Base-by-base conservation (phyloP, 2,888 invertebrate species). In the Eupithecia pulchellata region DNA sequence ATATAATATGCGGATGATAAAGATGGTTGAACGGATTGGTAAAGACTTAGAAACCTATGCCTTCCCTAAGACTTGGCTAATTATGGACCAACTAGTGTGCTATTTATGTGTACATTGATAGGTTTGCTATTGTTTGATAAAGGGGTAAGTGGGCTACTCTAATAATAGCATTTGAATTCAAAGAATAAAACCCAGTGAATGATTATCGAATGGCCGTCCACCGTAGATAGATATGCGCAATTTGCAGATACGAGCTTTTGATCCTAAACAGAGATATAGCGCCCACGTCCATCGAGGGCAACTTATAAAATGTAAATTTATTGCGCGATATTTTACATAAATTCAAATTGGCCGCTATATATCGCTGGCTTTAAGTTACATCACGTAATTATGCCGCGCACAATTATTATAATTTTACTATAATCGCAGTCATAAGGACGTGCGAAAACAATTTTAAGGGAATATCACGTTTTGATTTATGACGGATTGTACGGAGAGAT, bases 321-420 rank as follows among this genome's bases (percentile, higher is more conserved):
- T 91, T 88, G 89, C 89, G 86, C 88, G 89, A 92, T 92, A 90
- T 91, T 93, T 92, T 91, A 93, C 91, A 93, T 92, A 92, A 92
- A 93, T 89, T 91, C 92, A 91, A 91, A 92, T 90, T 89, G 91
- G 84, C 86, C 87, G 87, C 89, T 87, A 89, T 88, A 89, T 89
- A 89, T 89, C 86, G 89, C 85, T 85, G 86, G 87, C 86, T 87
- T 90, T 86, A 89, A 82, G 87, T 91, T 92, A 91, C 90, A 89
- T 91, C 91, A 91, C 89, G 89, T 93, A 90, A 93, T 93, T 92
- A 92, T 85, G 85, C 82, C 78, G 85, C 78, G 83, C 88, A 91
- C 91, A 93, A 93, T 94, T 93, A 94, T 94, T 93, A 92, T 94
- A 94, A 93, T 94, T 94, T 93, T 89, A 88, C 87, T 92, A 92